These are phyloP conservation scores for Chauna torquata DNA, from an alignment of 2,113 vertebrate species.

Conservation along the genomic window DNA sequence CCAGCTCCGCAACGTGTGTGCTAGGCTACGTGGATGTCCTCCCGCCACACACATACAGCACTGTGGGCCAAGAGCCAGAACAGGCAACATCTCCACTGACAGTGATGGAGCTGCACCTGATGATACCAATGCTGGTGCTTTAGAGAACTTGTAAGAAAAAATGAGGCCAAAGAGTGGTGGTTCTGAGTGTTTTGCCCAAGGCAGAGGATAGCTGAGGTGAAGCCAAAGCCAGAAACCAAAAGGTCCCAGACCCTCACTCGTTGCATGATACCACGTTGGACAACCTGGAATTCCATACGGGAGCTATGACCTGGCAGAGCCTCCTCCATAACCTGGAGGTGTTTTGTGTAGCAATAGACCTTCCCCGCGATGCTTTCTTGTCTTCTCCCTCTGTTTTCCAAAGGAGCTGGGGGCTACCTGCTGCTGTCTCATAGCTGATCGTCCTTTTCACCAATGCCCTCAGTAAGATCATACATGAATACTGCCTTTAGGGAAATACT, in stretches of 20 bases:
- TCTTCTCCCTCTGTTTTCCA: background rate
- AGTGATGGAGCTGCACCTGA: background rate
- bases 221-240: background rate
- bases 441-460: background rate
- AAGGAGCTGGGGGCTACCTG: background rate
- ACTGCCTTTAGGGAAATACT: background rate
- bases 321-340: background rate
- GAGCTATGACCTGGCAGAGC: background rate
- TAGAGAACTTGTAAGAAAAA: background rate
- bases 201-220: background rate
- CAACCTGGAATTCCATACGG: constrained; percentile 36
- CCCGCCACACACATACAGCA: rapidly evolving
- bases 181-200: background rate
- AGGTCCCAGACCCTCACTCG: background rate
- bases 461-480: rapidly evolving
- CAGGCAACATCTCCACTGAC: background rate
- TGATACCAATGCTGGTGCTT: background rate
- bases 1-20: background rate
- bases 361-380: rapidly evolving
- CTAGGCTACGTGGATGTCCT: background rate
- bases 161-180: background rate
- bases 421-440: background rate
- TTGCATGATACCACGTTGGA: background rate
- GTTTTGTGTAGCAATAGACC: background rate
- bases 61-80: background rate